Percentiles rank a stretch among this genome's conserved stretches.
phyloP scores from a whole-genome alignment of 2,888 invertebrate species.

The Drosophila subquinaria region DNA sequence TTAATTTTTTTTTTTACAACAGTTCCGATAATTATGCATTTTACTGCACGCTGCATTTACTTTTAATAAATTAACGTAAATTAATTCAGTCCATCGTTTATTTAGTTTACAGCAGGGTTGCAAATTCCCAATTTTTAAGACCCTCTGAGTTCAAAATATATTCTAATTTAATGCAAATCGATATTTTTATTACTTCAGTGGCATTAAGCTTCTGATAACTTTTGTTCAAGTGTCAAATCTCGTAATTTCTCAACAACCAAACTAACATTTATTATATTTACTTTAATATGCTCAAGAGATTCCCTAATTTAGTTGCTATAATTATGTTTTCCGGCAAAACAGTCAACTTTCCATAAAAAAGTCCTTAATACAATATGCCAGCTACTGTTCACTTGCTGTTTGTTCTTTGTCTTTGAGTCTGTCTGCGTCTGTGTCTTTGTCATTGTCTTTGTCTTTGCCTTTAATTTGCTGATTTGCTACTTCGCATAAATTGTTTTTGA shows the following conservation, averaged over 20 bases:
- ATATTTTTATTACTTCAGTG: too few species aligned
- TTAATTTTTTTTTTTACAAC: too few species aligned
- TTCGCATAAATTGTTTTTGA: constrained; percentile 67
- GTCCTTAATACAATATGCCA: constrained; percentile 21
- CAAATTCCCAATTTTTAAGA: too few species aligned
- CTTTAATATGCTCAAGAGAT: neutral
- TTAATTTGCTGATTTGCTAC: constrained; percentile 49
- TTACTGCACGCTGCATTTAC: too few species aligned
- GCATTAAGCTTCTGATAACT: too few species aligned
- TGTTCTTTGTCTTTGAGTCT: constrained; percentile 14
- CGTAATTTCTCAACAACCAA: neutral
- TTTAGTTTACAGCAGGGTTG: too few species aligned
- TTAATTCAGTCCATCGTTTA: too few species aligned
- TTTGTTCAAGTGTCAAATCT: too few species aligned
- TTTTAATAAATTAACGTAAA: too few species aligned
- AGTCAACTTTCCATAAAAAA: neutral
- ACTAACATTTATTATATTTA: neutral
- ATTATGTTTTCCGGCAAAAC: constrained; percentile 1
- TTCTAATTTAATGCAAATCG: too few species aligned
- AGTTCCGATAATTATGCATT: too few species aligned
- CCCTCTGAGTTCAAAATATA: too few species aligned
- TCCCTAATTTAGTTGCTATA: neutral
- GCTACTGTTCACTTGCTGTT: constrained; percentile 1
- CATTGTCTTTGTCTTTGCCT: constrained; percentile 18
- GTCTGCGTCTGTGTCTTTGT: neutral